A percentile compares a stretch with the other conserved stretches of the same genome.
Evolutionary conservation across 2,113 vertebrate species (phyloP).

Genomic region (Osmerus eperlanus): DNA sequence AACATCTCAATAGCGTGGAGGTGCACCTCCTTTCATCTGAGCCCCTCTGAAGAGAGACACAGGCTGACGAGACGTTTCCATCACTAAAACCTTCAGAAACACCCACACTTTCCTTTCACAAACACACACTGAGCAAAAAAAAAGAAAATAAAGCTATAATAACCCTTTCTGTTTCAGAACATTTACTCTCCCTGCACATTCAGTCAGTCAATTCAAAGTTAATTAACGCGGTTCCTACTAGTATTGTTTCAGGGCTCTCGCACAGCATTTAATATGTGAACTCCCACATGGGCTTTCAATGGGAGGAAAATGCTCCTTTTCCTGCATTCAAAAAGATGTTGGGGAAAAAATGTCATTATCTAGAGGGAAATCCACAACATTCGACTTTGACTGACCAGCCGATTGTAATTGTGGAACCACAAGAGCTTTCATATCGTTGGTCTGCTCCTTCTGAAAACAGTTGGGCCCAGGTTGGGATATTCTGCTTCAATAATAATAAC

Average conservation of each 20-base stretch:
- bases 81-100: constrained; percentile 29
- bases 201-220: constrained; percentile 33
- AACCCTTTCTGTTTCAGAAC: constrained; percentile 30
- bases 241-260: constrained; percentile 50
- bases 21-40: neutral
- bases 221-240: constrained; percentile 24
- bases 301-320: constrained; percentile 54
- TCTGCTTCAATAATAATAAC: too few relatives aligned
- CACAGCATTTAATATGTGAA: constrained; percentile 40
- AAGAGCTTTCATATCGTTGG: too few relatives aligned
- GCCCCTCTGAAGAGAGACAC: too few relatives aligned
- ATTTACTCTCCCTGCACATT: constrained; percentile 32
- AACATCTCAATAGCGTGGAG: constrained; percentile 7
- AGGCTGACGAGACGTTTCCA: too few relatives aligned
- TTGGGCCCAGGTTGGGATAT: too few relatives aligned
- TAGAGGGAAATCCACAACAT: neutral
- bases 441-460: too few relatives aligned
- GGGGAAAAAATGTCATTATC: neutral
- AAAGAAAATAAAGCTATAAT: constrained; percentile 9
- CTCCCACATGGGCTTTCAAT: constrained; percentile 56
- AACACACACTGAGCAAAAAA: constrained; percentile 7
- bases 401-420: too few relatives aligned
- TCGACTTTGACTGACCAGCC: too few relatives aligned
- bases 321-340: constrained; percentile 34
- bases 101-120: neutral